Evolutionary conservation across 2,888 invertebrate genomes (phyloP), one percentile per base, ranked within the genome.

Genomic region (Parelbella ahira): DNA sequence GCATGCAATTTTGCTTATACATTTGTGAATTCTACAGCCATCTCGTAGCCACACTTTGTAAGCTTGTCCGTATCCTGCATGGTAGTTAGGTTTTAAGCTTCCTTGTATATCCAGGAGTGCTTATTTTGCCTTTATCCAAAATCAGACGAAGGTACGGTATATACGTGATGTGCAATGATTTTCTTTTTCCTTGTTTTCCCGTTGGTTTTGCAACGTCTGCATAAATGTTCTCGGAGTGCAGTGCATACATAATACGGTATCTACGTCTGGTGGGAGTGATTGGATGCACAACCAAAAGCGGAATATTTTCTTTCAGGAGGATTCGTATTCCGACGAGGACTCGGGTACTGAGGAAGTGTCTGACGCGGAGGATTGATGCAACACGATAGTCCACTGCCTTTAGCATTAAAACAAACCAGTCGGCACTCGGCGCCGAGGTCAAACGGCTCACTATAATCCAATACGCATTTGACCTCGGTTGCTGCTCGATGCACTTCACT

Each of bases 251-350:
- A n/a, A n/a, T n/a, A n/a, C n/a, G 51, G 72, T 76, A 76, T 72
- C 77, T 69, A 54, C 74, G 76, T 81, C 78, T 81, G 73, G 68
- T 63, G 60, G 54, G 58, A 56, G 51, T 48, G 47, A 49, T 48
- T 47, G 49, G 49, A 68, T 56, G 53, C 63, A 63, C 67, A 58
- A 74, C 73, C 77, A 76, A 77, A 63, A 68, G 72, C 73, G 69
- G 67, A 71, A 63, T 70, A 64, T 86, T 81, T 86, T 76, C 54
- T 87, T 86, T 76, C 87, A 87, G 87, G 87, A 87, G 86, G 86
- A 86, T 74, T 83, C 84, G 60, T 86, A 79, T 65, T 82, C 81
- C 44, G 84, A 82, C 60, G 86, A 84, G 64, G 84, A 84, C 61
- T 83, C 87, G 29, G 86, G 84, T 55, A 84, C 84, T 38, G 87